These are phyloP conservation scores for Drosophila fuyamai DNA, from an alignment of 1,140 invertebrate genomes.

Conservation along the genomic window DNA sequence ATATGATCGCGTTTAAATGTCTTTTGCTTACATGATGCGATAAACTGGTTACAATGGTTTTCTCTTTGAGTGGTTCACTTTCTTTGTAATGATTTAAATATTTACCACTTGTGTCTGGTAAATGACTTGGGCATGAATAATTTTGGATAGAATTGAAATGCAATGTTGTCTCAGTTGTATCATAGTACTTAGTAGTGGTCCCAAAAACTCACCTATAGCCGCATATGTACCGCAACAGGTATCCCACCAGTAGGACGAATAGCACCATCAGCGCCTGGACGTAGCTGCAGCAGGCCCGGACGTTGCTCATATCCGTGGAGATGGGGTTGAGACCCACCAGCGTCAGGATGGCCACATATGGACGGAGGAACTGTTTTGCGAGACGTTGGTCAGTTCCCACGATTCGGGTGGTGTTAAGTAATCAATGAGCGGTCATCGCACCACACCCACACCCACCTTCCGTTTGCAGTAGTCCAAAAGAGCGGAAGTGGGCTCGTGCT, in stretches of 20 bases:
- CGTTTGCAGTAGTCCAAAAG: conserved; percentile 91
- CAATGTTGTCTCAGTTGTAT: too few species aligned
- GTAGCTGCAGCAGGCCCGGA: conserved; percentile 87
- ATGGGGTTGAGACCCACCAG: conserved; percentile 90
- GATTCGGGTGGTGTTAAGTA: conserved; percentile 2
- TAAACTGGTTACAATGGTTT: neutral
- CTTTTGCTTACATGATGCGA: conserved; percentile 1
- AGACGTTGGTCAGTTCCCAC: conserved; percentile 6
- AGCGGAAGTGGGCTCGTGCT: conserved; percentile 90
- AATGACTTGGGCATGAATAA: neutral
- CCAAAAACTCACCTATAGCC: conserved; percentile 88
- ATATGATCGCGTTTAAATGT: neutral
- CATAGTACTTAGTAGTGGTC: too few species aligned
- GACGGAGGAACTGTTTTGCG: conserved; percentile 88
- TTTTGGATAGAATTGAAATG: too few species aligned
- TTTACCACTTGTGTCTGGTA: neutral
- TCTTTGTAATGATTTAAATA: neutral
- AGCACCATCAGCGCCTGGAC: conserved; percentile 89
- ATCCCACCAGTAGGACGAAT: conserved; percentile 88
- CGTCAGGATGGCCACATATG: conserved; percentile 90
- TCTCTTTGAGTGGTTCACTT: neutral
- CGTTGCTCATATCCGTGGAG: conserved; percentile 87
- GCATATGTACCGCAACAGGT: conserved; percentile 90
- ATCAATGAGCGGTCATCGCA: neutral
- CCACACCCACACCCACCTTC: conserved; percentile 85